Evolutionary conservation across 2,888 invertebrate species (phyloP).

Genomic region (Melangyna quadrimaculata): DNA sequence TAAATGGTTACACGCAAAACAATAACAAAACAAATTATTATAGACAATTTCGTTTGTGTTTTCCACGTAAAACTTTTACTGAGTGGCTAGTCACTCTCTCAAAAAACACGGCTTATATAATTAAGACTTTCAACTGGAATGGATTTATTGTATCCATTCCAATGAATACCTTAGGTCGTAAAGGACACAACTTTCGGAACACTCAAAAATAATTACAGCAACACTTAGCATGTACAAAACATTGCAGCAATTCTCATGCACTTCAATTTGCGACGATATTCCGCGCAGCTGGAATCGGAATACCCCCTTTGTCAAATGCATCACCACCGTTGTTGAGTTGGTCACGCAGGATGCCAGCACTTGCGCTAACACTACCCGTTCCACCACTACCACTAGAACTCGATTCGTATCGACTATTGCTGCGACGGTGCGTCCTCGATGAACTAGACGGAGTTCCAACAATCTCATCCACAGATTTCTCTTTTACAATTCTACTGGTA

Average conservation of each 20-base stretch:
- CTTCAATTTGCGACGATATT: slow-evolving; percentile 64
- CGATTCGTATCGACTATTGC: slow-evolving; percentile 59
- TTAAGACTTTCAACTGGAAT: slow-evolving; percentile 26
- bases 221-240: slow-evolving; percentile 22
- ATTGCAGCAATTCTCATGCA: slow-evolving; percentile 50
- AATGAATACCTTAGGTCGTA: slow-evolving; percentile 9
- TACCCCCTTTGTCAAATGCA: slow-evolving; percentile 39
- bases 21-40: too few species aligned
- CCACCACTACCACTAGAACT: slow-evolving; percentile 67
- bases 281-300: slow-evolving; percentile 66
- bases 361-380: slow-evolving; percentile 63
- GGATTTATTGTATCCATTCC: slow-evolving; percentile 29
- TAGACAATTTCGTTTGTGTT: too few species aligned
- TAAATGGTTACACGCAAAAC: too few species aligned
- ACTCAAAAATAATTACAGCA: slow-evolving; percentile 39
- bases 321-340: slow-evolving; percentile 43
- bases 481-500: slow-evolving; percentile 34
- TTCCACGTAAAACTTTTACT: too few species aligned
- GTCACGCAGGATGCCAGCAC: slow-evolving; percentile 59
- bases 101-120: too few species aligned
- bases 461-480: slow-evolving; percentile 59
- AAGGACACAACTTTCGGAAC: background rate
- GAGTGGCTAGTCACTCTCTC: too few species aligned
- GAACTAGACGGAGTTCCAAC: slow-evolving; percentile 49
- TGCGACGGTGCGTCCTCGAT: slow-evolving; percentile 53